Base-by-base conservation (phyloP, 2,888 invertebrate species). In the Pseudolycoriella hygida region DNA sequence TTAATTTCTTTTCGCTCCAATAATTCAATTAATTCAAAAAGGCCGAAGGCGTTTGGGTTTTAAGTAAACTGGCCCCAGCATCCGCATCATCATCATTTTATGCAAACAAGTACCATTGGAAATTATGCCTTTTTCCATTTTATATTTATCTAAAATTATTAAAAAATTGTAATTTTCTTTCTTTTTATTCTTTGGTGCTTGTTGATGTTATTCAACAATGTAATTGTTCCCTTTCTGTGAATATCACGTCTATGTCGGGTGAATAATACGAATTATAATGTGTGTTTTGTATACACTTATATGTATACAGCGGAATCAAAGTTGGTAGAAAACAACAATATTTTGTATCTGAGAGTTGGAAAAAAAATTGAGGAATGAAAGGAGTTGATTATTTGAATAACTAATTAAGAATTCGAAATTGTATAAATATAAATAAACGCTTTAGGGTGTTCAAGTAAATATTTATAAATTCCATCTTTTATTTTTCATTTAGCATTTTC, bases 1-100 rank as follows among this genome's bases (percentile, higher is more conserved):
- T 51, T 51, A 47, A 46, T 47, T 46, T 49, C 48, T 47, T 50
- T 42, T 40, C 51, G 49, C 50, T 46, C 43, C 47, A 49, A 47
- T 51, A 50, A 51, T 51, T 51, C 43, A 50, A 51, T 51, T 51
- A 51, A 48, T 47, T 47, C 43, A 31, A 44, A 47, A 43, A 19
- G 19, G 45, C 45, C 41, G 2, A 14, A 42, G 45, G 45, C 45
- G 40, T 44, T 44, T 44, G 32, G 44, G 44, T 40, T 40, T 39
- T 18, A 44, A 18, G 30, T 31, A 44, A 40, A 30, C 44, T 25
- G 38, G 40, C 44, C 44, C 40, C 18, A 25, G 34, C 43, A 43
- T 25, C 25, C 25, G 25, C 25, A 25, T 25, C 25, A 25, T 25
- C 25, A 25, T 32, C 19, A 43, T 37, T 20, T 20, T 41, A 20